Percentiles rank a stretch among this genome's conserved stretches.
phyloP scores from a whole-genome alignment of 2,113 vertebrate species.

The Xenopus borealis region DNA sequence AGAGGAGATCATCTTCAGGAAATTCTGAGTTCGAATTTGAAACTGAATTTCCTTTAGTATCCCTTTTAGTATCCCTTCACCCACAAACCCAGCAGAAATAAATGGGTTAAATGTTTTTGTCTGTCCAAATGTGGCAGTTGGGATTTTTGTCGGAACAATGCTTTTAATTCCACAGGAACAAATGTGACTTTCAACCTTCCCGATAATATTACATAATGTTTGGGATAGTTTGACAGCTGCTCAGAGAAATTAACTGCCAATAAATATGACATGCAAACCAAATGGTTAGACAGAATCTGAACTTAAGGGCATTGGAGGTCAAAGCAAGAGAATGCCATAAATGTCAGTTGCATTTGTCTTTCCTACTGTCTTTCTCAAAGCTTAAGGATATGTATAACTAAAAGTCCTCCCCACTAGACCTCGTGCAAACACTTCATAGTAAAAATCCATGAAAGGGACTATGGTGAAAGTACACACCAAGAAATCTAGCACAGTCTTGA shows the following conservation, averaged over 20 bases:
- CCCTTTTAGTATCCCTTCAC: too few species aligned
- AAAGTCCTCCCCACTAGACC: too few species aligned
- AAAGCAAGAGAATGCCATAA: conserved; percentile 13
- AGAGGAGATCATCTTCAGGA: too few species aligned
- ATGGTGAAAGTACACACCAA: too few species aligned
- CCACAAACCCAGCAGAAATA: too few species aligned
- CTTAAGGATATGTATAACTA: too few species aligned
- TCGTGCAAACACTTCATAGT: too few species aligned
- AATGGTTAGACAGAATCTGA: conserved; percentile 21
- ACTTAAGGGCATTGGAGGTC: conserved; percentile 20
- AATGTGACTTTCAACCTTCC: conserved; percentile 42
- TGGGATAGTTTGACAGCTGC: conserved; percentile 42
- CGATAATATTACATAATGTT: conserved; percentile 47
- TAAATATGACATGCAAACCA: conserved; percentile 37
- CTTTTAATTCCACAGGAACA: conserved; percentile 39
- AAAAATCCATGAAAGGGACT: too few species aligned
- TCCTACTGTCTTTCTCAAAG: too few species aligned
- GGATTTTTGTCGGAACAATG: conserved; percentile 2
- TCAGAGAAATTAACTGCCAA: conserved; percentile 25
- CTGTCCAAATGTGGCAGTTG: conserved; percentile 16
- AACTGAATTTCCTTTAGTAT: too few species aligned
- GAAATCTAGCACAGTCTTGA: too few species aligned
- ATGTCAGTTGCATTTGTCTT: background rate
- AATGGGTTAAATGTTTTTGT: conserved; percentile 12
- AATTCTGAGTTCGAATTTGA: too few species aligned